Conservation (phyloP, 1,140 invertebrate genomes). For the Drosophila nigromelanica region DNA sequence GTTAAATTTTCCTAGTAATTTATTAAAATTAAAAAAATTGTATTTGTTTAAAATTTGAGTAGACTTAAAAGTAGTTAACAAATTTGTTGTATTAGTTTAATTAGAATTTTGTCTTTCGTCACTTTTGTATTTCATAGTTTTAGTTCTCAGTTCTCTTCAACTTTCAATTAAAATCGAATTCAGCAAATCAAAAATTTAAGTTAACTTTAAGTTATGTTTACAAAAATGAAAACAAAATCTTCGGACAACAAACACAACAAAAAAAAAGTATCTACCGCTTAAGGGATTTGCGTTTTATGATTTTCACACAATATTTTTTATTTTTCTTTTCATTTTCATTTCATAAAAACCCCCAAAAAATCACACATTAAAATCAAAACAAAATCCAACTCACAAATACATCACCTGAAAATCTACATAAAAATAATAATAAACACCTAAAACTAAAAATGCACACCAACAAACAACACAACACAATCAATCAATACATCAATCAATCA, state of each 20-base stretch:
- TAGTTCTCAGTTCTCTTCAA: constrained; percentile 42
- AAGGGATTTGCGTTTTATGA: constrained; percentile 59
- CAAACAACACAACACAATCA: constrained; percentile 23
- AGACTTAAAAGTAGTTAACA: constrained; percentile 41
- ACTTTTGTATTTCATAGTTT: constrained; percentile 20
- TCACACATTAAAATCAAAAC: constrained; percentile 28
- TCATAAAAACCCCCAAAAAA: constrained; percentile 51
- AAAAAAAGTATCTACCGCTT: constrained; percentile 16
- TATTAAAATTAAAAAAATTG: constrained; percentile 33
- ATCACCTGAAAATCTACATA: constrained; percentile 34
- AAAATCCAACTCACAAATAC: constrained; percentile 41
- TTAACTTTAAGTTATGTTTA: constrained; percentile 30
- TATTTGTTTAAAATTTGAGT: constrained; percentile 53
- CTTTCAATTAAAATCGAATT: constrained; percentile 19
- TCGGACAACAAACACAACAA: constrained; percentile 2
- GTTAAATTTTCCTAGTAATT: constrained; percentile 42
- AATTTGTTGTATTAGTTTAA: constrained; percentile 36
- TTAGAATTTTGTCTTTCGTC: constrained; percentile 33
- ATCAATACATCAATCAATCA: constrained; percentile 2
- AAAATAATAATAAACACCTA: constrained; percentile 20
- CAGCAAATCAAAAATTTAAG: constrained; percentile 11
- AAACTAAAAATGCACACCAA: constrained; percentile 38
- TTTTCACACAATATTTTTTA: constrained; percentile 76
- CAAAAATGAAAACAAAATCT: background rate
- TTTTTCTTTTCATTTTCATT: constrained; percentile 84